Evolutionary conservation across 2,113 vertebrate species (phyloP), one percentile per base, ranked within the genome.

Genomic region (Embiotoca jacksoni): DNA sequence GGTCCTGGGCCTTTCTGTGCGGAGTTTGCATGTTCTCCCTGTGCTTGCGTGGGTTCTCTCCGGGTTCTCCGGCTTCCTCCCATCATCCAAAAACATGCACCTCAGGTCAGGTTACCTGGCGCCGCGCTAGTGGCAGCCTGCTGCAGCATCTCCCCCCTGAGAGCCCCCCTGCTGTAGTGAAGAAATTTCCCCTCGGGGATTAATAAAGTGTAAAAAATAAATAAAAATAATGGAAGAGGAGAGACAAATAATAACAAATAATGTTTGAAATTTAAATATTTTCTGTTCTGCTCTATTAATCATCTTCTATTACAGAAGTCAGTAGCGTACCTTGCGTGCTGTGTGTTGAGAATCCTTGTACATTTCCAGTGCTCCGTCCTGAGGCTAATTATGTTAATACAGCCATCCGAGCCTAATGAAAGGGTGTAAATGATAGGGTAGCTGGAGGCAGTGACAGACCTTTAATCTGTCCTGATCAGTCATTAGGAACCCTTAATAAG

Each of bases 401-500:
- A 78, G 83, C 84, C 78, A 75, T 83, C 75, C 57, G 36, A 60
- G 75, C 70, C 84, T 91, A 91, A 94, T 92, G 90, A 91, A 90
- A 92, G 83, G 64, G 65, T 86, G 58, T 61, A 81, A 89, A 88
- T 87, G 82, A 85, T 87, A 49, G 81, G 78, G 80, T 59, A 57
- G 88, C 89, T 83, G 41, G 41, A 75, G 88, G 92, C 81, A 54
- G 30, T 0, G 72, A 80, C 80, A 89, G 88, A 91, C 78, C 80
- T 93, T 93, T 93, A 88, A 88, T 92, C 93, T 90, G 71, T 89
- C 89, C 85, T 88, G 92, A 93, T 91, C 86, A 89, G 88, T 54
- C 87, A 81, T 90, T 76, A 90, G 88, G 78, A 91, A 79, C 85
- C 88, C 73, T 83, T 96, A 94, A 96, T 93, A 91, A 91, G 90